These are phyloP conservation scores for Neoseiulus cucumeris DNA, from an alignment of 1,140 invertebrate species.

Conservation along the genomic window DNA sequence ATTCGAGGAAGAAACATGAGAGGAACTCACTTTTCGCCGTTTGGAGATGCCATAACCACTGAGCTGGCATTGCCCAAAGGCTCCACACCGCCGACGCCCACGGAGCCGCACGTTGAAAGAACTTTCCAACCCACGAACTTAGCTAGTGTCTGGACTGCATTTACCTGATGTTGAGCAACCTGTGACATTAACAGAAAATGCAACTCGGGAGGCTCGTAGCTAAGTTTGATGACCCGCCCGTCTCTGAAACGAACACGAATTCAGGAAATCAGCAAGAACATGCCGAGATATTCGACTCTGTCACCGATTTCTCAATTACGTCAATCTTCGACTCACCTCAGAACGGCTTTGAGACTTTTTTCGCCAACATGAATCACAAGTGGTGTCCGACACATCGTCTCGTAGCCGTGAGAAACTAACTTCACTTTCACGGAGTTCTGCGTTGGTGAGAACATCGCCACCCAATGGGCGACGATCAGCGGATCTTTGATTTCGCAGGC, in stretches of 20 bases:
- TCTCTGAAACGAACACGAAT: slow-evolving; percentile 39
- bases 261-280: too few species aligned
- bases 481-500: slow-evolving; percentile 81
- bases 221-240: slow-evolving; percentile 71
- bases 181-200: slow-evolving; percentile 80
- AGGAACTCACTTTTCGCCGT: slow-evolving; percentile 41
- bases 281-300: too few species aligned
- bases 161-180: slow-evolving; percentile 81
- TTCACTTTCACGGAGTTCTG: slow-evolving; percentile 82
- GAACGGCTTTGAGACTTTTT: slow-evolving; percentile 71
- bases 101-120: slow-evolving; percentile 47
- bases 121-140: slow-evolving; percentile 86
- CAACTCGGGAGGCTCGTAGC: slow-evolving; percentile 80
- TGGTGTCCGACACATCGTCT: slow-evolving; percentile 43
- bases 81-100: slow-evolving; percentile 70
- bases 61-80: slow-evolving; percentile 63
- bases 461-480: slow-evolving; percentile 83
- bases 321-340: slow-evolving; percentile 1
- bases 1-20: too few species aligned
- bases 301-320: too few species aligned
- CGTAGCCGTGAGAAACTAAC: slow-evolving; percentile 66
- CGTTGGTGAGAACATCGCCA: slow-evolving; percentile 70
- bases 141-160: slow-evolving; percentile 59
- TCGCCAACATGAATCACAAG: slow-evolving; percentile 80
- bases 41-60: slow-evolving; percentile 59